phyloP scores from a whole-genome alignment of 2,888 invertebrate genomes.

The Tiliacea citrago region DNA sequence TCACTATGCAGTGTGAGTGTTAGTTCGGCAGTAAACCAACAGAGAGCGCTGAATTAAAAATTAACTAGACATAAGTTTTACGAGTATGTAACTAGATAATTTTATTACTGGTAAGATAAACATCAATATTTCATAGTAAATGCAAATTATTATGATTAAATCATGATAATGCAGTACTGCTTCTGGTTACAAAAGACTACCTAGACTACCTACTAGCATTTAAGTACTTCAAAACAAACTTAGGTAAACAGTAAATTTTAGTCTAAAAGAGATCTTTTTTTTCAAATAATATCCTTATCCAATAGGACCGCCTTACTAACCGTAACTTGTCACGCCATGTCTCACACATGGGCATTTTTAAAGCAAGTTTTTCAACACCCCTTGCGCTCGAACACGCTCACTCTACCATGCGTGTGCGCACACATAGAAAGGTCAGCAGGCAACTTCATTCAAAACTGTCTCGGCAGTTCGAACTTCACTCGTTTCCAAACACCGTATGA shows the following conservation, averaged over 20 bases:
- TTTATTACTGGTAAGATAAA: slow-evolving; percentile 26
- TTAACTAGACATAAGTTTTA: background rate
- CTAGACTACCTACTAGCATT: too few relatives aligned
- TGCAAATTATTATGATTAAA: background rate
- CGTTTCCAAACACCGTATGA: slow-evolving; percentile 81
- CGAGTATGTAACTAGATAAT: slow-evolving; percentile 1
- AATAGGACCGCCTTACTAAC: slow-evolving; percentile 28
- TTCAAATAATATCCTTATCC: slow-evolving; percentile 34
- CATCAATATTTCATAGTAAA: background rate
- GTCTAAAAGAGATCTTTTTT: slow-evolving; percentile 6
- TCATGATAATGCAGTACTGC: background rate
- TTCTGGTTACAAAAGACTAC: background rate
- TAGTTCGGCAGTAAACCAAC: slow-evolving; percentile 8
- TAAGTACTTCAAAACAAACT: too few relatives aligned
- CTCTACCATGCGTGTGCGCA: slow-evolving; percentile 67
- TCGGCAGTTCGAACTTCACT: slow-evolving; percentile 82
- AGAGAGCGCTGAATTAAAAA: slow-evolving; percentile 41
- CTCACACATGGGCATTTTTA: slow-evolving; percentile 68
- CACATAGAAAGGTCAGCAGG: slow-evolving; percentile 74
- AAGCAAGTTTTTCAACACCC: slow-evolving; percentile 73
- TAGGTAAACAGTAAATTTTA: background rate
- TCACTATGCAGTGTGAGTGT: background rate
- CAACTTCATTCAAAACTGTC: slow-evolving; percentile 86
- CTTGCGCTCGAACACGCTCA: slow-evolving; percentile 70
- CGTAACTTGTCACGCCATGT: slow-evolving; percentile 49